phyloP scores from a whole-genome alignment of 2,888 invertebrate species.

The Pyrgus malvae region DNA sequence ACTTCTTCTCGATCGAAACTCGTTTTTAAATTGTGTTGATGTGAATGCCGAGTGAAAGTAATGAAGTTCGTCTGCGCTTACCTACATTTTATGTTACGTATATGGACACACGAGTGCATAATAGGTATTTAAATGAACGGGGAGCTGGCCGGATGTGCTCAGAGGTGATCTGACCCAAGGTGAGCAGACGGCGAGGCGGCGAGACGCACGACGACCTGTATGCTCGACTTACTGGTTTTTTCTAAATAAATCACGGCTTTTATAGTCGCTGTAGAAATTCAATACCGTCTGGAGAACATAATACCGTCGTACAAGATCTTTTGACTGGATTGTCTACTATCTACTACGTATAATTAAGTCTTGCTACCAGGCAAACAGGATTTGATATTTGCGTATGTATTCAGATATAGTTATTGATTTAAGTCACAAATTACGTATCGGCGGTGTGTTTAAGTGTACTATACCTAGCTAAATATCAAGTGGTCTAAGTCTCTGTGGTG shows the following conservation, averaged over 20 bases:
- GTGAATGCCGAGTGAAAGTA: constrained; percentile 57
- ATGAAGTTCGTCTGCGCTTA: constrained; percentile 36
- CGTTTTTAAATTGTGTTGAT: constrained; percentile 40
- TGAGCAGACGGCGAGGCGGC: constrained; percentile 75
- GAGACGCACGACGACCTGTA: constrained; percentile 59
- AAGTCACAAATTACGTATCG: too few relatives aligned
- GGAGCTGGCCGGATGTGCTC: constrained; percentile 52
- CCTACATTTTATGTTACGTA: constrained; percentile 37
- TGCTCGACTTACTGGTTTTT: constrained; percentile 62
- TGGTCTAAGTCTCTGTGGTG: too few relatives aligned
- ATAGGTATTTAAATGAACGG: constrained; percentile 46
- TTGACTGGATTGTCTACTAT: constrained; percentile 8
- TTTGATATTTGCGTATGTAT: too few relatives aligned
- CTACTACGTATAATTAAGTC: too few relatives aligned
- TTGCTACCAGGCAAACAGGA: too few relatives aligned
- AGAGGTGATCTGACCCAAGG: constrained; percentile 60
- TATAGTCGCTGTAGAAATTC: constrained; percentile 60
- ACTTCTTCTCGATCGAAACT: constrained; percentile 35
- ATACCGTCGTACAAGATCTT: constrained; percentile 35
- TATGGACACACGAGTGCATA: constrained; percentile 41
- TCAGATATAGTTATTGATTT: too few relatives aligned
- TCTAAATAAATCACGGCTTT: constrained; percentile 66
- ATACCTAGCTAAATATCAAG: too few relatives aligned
- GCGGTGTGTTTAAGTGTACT: too few relatives aligned
- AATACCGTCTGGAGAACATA: constrained; percentile 63